phyloP scores from a whole-genome alignment of 2,888 invertebrate genomes.

The Thymelicus lineola region DNA sequence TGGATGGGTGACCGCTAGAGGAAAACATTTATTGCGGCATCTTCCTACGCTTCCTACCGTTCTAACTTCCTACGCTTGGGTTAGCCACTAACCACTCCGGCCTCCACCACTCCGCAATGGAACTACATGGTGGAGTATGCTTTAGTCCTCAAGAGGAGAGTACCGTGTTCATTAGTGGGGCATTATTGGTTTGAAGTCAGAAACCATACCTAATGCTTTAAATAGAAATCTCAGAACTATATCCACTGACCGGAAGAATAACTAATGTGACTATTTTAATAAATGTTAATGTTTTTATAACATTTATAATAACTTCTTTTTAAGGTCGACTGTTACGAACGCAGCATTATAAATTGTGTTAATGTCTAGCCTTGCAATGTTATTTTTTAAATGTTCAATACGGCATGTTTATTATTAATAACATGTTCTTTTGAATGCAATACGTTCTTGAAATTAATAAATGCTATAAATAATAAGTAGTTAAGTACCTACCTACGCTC shows the following conservation, averaged over 20 bases:
- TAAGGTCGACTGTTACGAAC: constrained; percentile 2
- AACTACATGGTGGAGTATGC: too few relatives aligned
- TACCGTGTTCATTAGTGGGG: too few relatives aligned
- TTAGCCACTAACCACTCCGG: too few relatives aligned
- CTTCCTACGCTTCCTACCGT: too few relatives aligned
- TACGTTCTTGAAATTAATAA: constrained; percentile 7
- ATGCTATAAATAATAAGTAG: not conserved
- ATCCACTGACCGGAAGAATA: not conserved
- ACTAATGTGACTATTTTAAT: not conserved
- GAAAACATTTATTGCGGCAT: too few relatives aligned
- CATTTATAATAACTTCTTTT: not conserved
- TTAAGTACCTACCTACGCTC: not conserved
- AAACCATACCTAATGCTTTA: too few relatives aligned
- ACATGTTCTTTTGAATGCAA: constrained; percentile 1
- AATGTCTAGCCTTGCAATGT: constrained; percentile 7
- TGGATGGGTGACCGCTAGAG: too few relatives aligned
- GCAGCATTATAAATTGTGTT: constrained; percentile 4
- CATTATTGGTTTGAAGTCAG: too few relatives aligned
- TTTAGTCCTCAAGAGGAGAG: too few relatives aligned
- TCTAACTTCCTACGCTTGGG: too few relatives aligned
- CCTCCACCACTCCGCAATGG: too few relatives aligned
- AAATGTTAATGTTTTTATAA: constrained; percentile 7
- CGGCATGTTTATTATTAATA: not conserved
- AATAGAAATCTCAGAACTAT: not conserved
- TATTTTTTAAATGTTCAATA: constrained; percentile 7